phyloP scores from a whole-genome alignment of 2,888 invertebrate genomes.

The Caenorhabditis sp. region DNA sequence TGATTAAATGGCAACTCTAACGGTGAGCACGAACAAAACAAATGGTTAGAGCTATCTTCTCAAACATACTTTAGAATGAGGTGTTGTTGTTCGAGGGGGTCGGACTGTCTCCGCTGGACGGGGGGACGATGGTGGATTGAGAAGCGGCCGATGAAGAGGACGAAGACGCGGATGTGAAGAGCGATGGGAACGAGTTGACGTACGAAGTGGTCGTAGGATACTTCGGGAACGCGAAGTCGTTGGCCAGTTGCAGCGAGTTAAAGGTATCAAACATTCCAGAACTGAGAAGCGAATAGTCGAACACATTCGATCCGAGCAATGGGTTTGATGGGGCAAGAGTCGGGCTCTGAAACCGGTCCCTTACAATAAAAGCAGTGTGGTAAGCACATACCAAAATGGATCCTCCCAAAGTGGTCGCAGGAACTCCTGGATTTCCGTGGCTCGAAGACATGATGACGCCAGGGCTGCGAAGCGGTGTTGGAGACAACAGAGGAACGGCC shows the following conservation, averaged over 20 bases:
- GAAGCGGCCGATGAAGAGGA: constrained; percentile 7
- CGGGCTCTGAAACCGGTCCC: constrained; percentile 50
- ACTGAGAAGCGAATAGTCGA: constrained; percentile 48
- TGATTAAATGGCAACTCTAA: constrained; percentile 19
- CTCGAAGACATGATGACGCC: constrained; percentile 41
- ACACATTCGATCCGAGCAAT: constrained; percentile 30
- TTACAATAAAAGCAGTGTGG: too few species aligned
- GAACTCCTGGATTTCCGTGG: constrained; percentile 10
- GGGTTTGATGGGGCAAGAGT: constrained; percentile 30
- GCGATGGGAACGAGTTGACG: constrained; percentile 60
- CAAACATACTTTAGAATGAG: constrained; percentile 43
- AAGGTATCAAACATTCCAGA: constrained; percentile 57
- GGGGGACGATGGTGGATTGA: constrained; percentile 2
- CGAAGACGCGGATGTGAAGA: constrained; percentile 42
- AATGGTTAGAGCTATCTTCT: constrained; percentile 17
- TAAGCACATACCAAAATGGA: constrained; percentile 23
- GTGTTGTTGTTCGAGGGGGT: constrained; percentile 36
- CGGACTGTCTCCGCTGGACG: constrained; percentile 25
- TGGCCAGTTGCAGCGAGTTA: constrained; percentile 43
- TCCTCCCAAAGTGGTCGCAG: constrained; percentile 19
- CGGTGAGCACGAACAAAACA: constrained; percentile 48
- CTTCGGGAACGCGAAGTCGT: constrained; percentile 50
- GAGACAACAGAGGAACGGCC: constrained; percentile 58
- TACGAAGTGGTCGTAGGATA: constrained; percentile 60
- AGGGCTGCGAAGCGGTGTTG: constrained; percentile 50